A percentile compares a stretch with the other conserved stretches of the same genome.
These are phyloP conservation scores for Lineus longissimus DNA, from an alignment of 1,140 invertebrate genomes.

Conservation along the genomic window DNA sequence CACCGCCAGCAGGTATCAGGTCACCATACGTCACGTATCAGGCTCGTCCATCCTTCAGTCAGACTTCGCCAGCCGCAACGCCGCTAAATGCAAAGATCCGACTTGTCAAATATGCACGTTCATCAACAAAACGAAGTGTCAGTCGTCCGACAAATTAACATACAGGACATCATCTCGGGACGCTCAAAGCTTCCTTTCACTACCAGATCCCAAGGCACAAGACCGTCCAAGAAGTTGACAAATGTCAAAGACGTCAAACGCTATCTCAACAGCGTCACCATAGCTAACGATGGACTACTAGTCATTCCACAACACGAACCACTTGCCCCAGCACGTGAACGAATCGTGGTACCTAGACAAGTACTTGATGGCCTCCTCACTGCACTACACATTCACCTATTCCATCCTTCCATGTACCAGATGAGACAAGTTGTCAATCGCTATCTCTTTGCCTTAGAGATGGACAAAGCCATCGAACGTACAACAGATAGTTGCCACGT, in stretches of 20 bases:
- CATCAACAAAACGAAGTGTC: no score
- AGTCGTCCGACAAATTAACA: no score
- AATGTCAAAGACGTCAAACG: conserved; percentile 20
- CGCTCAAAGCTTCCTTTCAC: no score
- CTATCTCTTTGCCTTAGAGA: conserved; percentile 22
- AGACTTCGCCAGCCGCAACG: no score
- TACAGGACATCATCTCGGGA: no score
- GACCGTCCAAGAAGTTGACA: conserved; percentile 21
- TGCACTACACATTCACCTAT: conserved; percentile 20
- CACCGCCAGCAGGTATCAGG: no score
- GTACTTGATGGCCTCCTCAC: conserved; percentile 24
- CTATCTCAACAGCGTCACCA: conserved; percentile 18
- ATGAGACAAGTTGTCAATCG: conserved; percentile 14
- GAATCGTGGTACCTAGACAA: conserved; percentile 17
- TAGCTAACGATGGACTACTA: conserved; percentile 25
- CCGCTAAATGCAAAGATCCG: no score
- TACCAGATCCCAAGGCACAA: conserved; percentile 21
- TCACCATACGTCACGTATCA: no score
- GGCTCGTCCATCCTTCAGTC: no score
- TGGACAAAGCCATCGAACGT: conserved; percentile 15
- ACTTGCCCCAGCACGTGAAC: background rate
- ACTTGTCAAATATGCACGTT: no score
- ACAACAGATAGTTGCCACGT: conserved; percentile 6
- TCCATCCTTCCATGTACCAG: conserved; percentile 19
- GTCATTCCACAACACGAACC: conserved; percentile 13